These are phyloP conservation scores for Heterotis niloticus DNA, from an alignment of 2,113 vertebrate species.

Conservation along the genomic window DNA sequence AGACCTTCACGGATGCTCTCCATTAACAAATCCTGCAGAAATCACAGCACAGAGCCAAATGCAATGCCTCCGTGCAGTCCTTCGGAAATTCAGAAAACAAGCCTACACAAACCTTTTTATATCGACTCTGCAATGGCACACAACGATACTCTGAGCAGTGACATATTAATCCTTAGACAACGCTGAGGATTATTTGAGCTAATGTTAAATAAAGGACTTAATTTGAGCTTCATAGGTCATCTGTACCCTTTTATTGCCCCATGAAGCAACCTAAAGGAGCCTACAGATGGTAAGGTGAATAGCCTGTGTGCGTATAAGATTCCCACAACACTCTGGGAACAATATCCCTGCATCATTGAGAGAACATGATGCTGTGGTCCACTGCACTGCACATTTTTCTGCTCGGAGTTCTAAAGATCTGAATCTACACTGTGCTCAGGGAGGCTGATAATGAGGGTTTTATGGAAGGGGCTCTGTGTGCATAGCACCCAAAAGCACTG, in stretches of 20 bases:
- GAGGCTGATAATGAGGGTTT: neutral
- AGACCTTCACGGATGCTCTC: neutral
- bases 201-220: neutral
- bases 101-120: neutral
- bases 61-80: neutral
- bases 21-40: neutral
- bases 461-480: too few relatives aligned
- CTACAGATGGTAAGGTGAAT: neutral
- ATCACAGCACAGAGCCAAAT: neutral
- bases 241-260: neutral
- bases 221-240: neutral
- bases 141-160: neutral
- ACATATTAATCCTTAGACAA: neutral
- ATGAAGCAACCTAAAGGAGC: neutral
- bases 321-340: neutral
- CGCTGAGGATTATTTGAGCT: neutral
- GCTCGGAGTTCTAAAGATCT: neutral
- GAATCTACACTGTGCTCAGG: neutral
- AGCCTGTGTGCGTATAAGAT: neutral
- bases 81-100: neutral
- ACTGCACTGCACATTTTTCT: neutral
- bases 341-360: neutral
- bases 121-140: neutral
- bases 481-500: too few relatives aligned
- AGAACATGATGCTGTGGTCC: neutral